Evolutionary conservation across 2,113 vertebrate species (phyloP).

Genomic region (Prinia subflava): DNA sequence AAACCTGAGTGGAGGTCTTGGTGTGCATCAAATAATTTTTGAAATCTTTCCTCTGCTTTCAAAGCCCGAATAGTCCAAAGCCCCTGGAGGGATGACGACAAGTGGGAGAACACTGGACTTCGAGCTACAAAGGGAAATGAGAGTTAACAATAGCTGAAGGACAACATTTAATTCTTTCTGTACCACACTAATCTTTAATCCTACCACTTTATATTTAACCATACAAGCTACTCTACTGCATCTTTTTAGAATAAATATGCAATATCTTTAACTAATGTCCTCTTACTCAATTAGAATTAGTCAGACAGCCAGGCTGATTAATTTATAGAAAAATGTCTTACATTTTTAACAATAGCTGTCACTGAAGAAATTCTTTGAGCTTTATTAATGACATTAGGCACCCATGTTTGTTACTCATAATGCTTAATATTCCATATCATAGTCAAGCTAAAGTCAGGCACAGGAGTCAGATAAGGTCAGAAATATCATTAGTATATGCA

Average conservation of each 20-base stretch:
- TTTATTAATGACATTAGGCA: slow-evolving; percentile 5
- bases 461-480: neutral
- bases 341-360: neutral
- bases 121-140: slow-evolving; percentile 77
- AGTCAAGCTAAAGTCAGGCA: neutral
- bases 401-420: neutral
- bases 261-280: neutral
- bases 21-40: slow-evolving; percentile 88
- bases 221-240: neutral
- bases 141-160: slow-evolving; percentile 4
- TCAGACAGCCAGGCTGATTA: neutral
- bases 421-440: neutral
- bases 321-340: neutral
- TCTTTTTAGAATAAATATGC: slow-evolving; percentile 1
- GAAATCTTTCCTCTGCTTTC: slow-evolving; percentile 85
- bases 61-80: slow-evolving; percentile 92
- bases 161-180: slow-evolving; percentile 22
- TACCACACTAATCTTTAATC: slow-evolving; percentile 25
- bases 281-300: neutral
- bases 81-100: slow-evolving; percentile 91
- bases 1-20: slow-evolving; percentile 94
- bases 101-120: slow-evolving; percentile 94
- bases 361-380: neutral
- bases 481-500: neutral
- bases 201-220: slow-evolving; percentile 3